phyloP scores from a whole-genome alignment of 2,113 vertebrate genomes.

The Peromyscus maniculatus region DNA sequence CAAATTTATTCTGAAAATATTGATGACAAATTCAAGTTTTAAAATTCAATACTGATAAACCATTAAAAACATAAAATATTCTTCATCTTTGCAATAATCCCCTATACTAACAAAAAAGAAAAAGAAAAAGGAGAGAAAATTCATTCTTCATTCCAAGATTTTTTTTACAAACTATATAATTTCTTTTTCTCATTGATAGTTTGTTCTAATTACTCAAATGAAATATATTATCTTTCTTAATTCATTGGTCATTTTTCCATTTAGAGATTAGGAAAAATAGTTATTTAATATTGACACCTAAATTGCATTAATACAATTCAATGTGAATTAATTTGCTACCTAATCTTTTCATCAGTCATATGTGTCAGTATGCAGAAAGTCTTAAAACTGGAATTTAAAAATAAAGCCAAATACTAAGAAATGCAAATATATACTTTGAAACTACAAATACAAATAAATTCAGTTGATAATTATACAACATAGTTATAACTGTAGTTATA shows the following conservation, averaged over 20 bases:
- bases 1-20: not conserved
- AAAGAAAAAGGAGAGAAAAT: too few species aligned
- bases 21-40: not conserved
- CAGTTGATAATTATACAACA: not conserved
- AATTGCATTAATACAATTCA: conserved; percentile 11
- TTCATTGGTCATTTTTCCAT: not conserved
- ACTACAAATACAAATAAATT: not conserved
- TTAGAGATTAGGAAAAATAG: not conserved
- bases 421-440: not conserved
- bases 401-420: not conserved
- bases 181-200: not conserved
- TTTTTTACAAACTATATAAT: not conserved
- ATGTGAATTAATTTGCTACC: not conserved
- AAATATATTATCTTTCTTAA: not conserved
- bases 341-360: not conserved
- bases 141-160: not conserved
- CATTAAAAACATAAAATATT: not conserved
- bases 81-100: not conserved
- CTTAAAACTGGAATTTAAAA: conserved; percentile 7
- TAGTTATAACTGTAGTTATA: not conserved
- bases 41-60: not conserved
- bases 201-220: not conserved
- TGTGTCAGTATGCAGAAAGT: not conserved
- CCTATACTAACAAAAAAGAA: not conserved
- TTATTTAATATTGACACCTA: conserved; percentile 6